Percentiles rank a stretch among this genome's conserved stretches.
These are phyloP conservation scores for Drosophila azteca DNA, from an alignment of 1,140 invertebrate species.

Conservation along the genomic window DNA sequence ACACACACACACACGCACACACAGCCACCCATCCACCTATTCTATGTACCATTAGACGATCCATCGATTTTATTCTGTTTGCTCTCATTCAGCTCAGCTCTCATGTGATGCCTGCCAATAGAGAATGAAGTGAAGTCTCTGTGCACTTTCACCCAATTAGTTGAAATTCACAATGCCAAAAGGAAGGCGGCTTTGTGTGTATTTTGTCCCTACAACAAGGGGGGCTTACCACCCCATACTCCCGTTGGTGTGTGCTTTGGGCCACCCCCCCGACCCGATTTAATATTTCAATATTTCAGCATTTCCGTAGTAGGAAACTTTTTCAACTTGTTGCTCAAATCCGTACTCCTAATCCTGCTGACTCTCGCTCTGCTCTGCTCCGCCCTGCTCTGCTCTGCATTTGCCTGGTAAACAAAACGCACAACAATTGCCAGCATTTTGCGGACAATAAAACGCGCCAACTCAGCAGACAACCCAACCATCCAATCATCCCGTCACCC, in stretches of 20 bases:
- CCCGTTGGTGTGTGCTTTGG: background rate
- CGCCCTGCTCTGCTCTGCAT: conserved; percentile 30
- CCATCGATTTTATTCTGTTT: conserved; percentile 72
- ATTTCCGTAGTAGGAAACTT: background rate
- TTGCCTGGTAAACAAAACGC: conserved; percentile 55
- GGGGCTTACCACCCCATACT: background rate
- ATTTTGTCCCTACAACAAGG: conserved; percentile 1
- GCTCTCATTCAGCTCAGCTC: conserved; percentile 24
- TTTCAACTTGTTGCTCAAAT: conserved; percentile 43
- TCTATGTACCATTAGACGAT: background rate
- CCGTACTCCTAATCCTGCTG: conserved; percentile 30
- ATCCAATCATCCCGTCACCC: conserved; percentile 17
- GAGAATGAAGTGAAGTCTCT: conserved; percentile 6
- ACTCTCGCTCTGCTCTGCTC: conserved; percentile 13
- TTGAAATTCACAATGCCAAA: conserved; percentile 44
- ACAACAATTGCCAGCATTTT: conserved; percentile 56
- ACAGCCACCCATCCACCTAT: too few relatives aligned
- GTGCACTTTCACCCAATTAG: conserved; percentile 66
- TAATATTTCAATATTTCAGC: background rate
- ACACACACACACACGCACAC: background rate
- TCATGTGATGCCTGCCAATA: conserved; percentile 4
- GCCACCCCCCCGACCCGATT: background rate
- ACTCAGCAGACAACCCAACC: conserved; percentile 57
- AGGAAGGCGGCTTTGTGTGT: conserved; percentile 13
- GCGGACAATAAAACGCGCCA: conserved; percentile 66